Conservation (phyloP, 2,113 vertebrate species). For the Ictalurus furcatus region DNA sequence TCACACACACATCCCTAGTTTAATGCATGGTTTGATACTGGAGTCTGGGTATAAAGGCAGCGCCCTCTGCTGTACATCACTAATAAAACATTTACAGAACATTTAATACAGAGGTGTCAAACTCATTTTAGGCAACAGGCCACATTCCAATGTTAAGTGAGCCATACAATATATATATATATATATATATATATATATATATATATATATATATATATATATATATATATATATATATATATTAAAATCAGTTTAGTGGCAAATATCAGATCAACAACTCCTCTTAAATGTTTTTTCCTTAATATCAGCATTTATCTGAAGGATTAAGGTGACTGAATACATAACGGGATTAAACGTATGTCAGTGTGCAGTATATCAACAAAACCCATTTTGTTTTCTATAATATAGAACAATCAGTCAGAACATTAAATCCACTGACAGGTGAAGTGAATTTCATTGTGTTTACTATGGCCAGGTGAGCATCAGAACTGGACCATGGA, state of each 20-base stretch:
- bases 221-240: no score
- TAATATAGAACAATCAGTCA: no score
- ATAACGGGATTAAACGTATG: not conserved
- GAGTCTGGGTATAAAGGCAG: not conserved
- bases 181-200: no score
- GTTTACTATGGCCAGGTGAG: no score
- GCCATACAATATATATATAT: not conserved
- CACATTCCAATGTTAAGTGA: not conserved
- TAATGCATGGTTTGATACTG: not conserved
- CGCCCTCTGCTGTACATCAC: conserved; percentile 27
- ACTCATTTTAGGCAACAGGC: not conserved
- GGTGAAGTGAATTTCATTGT: no score
- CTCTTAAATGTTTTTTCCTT: not conserved
- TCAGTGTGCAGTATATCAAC: no score
- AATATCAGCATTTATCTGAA: not conserved
- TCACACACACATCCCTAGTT: not conserved
- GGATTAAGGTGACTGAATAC: not conserved
- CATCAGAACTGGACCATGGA: no score
- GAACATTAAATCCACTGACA: no score
- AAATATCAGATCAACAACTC: not conserved
- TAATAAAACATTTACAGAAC: not conserved
- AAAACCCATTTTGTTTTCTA: no score
- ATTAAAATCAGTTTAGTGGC: not conserved
- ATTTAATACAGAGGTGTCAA: not conserved
- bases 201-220: no score